phyloP scores from a whole-genome alignment of 64 coral and sea anemone species.

The Astreopora myriophthalma region DNA sequence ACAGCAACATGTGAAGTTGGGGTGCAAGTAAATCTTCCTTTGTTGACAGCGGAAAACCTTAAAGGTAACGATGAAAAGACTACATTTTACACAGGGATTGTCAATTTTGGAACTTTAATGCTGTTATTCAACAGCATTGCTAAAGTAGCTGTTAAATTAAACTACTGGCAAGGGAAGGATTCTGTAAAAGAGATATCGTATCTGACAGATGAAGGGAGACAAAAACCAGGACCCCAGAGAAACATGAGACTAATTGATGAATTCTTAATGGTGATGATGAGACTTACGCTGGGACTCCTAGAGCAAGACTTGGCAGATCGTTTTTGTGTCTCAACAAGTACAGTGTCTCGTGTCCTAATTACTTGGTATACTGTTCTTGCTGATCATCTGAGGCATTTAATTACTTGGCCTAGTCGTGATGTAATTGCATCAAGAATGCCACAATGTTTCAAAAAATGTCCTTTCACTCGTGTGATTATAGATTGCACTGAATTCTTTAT shows the following conservation, averaged over 20 bases:
- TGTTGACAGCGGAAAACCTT: constrained; percentile 46
- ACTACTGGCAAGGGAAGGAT: constrained; percentile 52
- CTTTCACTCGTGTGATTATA: not conserved
- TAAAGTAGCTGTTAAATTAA: constrained; percentile 44
- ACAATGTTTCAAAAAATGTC: constrained; percentile 16
- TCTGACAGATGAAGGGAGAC: constrained; percentile 7
- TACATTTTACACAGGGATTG: constrained; percentile 68
- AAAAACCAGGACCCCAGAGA: constrained; percentile 53
- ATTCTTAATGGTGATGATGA: constrained; percentile 61
- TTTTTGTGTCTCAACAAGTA: constrained; percentile 72
- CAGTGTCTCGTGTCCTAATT: constrained; percentile 45
- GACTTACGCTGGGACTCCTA: constrained; percentile 51
- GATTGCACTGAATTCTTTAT: constrained; percentile 41
- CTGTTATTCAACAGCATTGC: constrained; percentile 47
- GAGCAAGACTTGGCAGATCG: constrained; percentile 56
- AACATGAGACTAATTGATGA: constrained; percentile 51
- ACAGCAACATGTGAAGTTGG: no score
- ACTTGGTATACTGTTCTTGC: constrained; percentile 55
- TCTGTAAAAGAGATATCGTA: constrained; percentile 31
- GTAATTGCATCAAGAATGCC: not conserved
- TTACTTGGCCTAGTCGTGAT: constrained; percentile 52
- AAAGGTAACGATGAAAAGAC: constrained; percentile 37
- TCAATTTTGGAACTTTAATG: constrained; percentile 74
- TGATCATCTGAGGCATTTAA: constrained; percentile 39
- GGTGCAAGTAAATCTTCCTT: no score